Evolutionary conservation across 2,888 invertebrate genomes (phyloP).

Genomic region (Mamestra brassicae): DNA sequence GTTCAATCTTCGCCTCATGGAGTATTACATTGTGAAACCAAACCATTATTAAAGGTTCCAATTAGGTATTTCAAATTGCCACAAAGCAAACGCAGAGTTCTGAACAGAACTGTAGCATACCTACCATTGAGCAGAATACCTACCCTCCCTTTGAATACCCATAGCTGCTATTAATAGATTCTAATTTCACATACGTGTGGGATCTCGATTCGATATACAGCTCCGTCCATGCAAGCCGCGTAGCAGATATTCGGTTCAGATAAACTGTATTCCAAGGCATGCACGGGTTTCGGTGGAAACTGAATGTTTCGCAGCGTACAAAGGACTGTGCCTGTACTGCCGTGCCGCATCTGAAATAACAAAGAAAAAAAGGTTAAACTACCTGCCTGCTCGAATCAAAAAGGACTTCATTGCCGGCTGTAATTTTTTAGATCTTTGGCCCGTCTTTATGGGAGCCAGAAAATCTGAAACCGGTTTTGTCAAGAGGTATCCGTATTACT

Average conservation of each 20-base stretch:
- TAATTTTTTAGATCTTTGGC: no score
- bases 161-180: constrained; percentile 8
- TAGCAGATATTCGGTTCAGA: constrained; percentile 83
- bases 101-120: not conserved
- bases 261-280: constrained; percentile 82
- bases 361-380: not conserved
- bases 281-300: constrained; percentile 85
- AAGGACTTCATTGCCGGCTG: not conserved
- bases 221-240: constrained; percentile 85
- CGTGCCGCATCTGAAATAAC: constrained; percentile 83
- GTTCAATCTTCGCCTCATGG: not conserved
- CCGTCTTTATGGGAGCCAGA: no score
- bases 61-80: constrained; percentile 1
- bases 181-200: constrained; percentile 76
- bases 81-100: not conserved
- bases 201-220: constrained; percentile 84
- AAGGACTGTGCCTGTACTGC: constrained; percentile 82
- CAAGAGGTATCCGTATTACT: no score
- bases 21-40: not conserved
- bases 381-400: not conserved
- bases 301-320: constrained; percentile 84
- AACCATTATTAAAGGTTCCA: not conserved
- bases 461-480: no score
- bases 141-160: constrained; percentile 8
- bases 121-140: not conserved